Percentiles rank a stretch among this genome's conserved stretches.
Conservation (phyloP, 1,140 invertebrate species). For the Drosophila leontia region DNA sequence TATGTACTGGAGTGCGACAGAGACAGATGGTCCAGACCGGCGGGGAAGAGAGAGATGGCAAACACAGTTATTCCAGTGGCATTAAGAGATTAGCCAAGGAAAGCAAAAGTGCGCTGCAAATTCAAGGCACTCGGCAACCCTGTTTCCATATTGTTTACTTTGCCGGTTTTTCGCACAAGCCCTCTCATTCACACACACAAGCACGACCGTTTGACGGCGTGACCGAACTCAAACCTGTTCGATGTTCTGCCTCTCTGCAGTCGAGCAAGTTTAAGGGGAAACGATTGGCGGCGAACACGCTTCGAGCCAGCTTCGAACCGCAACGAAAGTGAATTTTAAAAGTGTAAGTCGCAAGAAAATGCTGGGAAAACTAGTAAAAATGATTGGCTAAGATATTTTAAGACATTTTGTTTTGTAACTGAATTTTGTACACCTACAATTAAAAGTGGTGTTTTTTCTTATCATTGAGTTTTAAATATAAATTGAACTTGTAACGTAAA, state of each 20-base stretch:
- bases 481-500: no score
- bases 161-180: conserved; percentile 64
- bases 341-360: conserved; percentile 2
- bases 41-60: conserved; percentile 8
- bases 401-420: no score
- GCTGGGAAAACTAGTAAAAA: not conserved
- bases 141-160: conserved; percentile 61
- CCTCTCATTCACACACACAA: not conserved
- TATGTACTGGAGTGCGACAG: conserved; percentile 17
- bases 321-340: conserved; percentile 74
- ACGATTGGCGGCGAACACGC: conserved; percentile 6
- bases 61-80: conserved; percentile 19
- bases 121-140: conserved; percentile 19
- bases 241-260: not conserved
- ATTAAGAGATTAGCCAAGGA: conserved; percentile 43
- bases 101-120: conserved; percentile 37
- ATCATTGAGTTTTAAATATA: no score
- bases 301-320: conserved; percentile 35
- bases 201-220: not conserved
- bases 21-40: not conserved
- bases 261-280: conserved; percentile 69
- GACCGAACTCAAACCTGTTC: not conserved
- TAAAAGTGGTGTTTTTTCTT: not conserved
- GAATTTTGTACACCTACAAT: not conserved
- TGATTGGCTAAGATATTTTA: not conserved